Base-by-base conservation (phyloP, 1,140 invertebrate species). In the Lethrus apterus region DNA sequence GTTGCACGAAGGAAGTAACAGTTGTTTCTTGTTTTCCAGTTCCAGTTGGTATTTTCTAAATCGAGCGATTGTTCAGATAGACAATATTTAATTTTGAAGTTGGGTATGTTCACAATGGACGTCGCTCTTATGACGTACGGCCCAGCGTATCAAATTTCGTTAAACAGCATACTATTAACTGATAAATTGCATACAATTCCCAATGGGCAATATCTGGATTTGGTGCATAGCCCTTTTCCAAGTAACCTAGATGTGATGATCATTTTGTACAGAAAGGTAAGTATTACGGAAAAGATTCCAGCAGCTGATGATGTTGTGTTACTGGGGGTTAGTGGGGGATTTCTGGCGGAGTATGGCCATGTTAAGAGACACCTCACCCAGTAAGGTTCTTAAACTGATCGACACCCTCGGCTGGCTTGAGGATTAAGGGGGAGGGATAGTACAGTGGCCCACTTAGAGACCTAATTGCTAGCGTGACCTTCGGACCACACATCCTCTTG, bases 51-150 rank as follows among this genome's bases (percentile, higher is more conserved):
- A 1, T 64, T 85, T 8, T 75, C 72, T 19, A 69, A 77, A 18
- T 82, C 79, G 1, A 77, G 72, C 52, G 77, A 85, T 43, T 71
- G 75, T 29, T 70, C 72, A 34, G 82, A 88, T 52, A 76, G 79
- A 21, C 81, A 83, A 2, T 90, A 89, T 62, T 70, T 90, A 20
- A 83, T 86, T 74, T 63, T 89, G 15, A 74, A 80, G 51, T 59
- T 88, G 2, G 78, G 78, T 32, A 77, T 81, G 48, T 62, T 87
- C 7, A 81, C 82, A 50, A 71, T 81, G 8, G 86, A 90, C 63
- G 71, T 79, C 26, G 85, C 86, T 0, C 64, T 86, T 20, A 86
- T 89, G 80, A 77, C 81, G 54, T 88, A 78, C 58, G 88, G 88
- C 0, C 80, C 84, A 8, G 85, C 85, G 0, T 67, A 86, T 13